A percentile compares a stretch with the other conserved stretches of the same genome.
Evolutionary conservation across 1,140 invertebrate species (phyloP).

Genomic region (Papilio polyxenes): DNA sequence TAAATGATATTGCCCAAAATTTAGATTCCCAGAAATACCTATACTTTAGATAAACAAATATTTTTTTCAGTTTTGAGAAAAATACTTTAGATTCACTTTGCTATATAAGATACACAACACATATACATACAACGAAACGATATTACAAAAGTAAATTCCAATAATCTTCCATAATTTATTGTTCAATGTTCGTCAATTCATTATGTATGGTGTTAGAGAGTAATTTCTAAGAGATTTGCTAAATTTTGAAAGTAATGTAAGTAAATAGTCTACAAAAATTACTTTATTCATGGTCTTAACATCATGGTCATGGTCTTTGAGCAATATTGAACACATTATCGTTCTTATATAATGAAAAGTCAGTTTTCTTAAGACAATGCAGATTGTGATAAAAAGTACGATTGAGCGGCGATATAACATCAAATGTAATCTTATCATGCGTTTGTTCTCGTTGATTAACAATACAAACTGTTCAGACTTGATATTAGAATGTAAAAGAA

Average conservation of each 20-base stretch:
- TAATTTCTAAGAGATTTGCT: too few species aligned
- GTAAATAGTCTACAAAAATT: too few species aligned
- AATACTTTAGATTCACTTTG: neutral
- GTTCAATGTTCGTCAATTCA: too few species aligned
- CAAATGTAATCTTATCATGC: slow-evolving; percentile 18
- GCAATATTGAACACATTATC: neutral
- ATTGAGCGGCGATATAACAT: slow-evolving; percentile 3
- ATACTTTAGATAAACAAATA: neutral
- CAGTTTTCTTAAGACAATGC: slow-evolving; percentile 5
- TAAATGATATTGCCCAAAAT: neutral
- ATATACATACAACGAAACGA: too few species aligned
- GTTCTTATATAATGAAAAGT: neutral
- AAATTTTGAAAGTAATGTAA: too few species aligned
- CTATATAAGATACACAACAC: neutral
- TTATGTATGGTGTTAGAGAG: too few species aligned
- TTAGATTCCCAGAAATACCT: neutral
- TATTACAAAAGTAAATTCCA: too few species aligned
- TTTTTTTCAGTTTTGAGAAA: neutral
- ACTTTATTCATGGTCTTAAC: neutral
- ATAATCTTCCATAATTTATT: too few species aligned
- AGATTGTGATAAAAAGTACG: slow-evolving; percentile 21
- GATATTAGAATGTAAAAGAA: neutral
- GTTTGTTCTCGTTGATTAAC: slow-evolving; percentile 15
- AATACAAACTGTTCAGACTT: neutral
- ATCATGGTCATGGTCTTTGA: neutral